Evolutionary conservation across 2,888 invertebrate genomes (phyloP), one percentile per base, ranked within the genome.

Genomic region (Thereva unica): DNA sequence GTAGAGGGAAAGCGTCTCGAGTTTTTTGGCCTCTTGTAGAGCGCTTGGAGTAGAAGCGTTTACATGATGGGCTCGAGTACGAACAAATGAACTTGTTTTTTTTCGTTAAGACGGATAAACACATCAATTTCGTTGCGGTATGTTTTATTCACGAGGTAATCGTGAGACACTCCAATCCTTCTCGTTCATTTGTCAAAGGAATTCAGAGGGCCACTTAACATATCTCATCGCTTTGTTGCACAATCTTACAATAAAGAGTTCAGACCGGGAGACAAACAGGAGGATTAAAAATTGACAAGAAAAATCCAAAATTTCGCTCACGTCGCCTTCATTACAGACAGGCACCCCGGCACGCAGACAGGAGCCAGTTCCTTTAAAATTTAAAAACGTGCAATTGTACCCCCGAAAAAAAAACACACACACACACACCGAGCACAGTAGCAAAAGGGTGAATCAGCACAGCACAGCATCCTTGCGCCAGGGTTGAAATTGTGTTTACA

Each of bases 381-480:
- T 23, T 23, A 50, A 61, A 61, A 61, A 61, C 49, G 10, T 61
- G 61, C 61, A 61, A 50, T 50, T 61, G 45, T 41, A 61, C 37
- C 41, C 61, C 23, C 23, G 23, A 23, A 23, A 23, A 23, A n/a
- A 23, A 23, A 23, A 23, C 23, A 23, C 23, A n/a, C 23, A 23
- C 23, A n/a, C n/a, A n/a, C n/a, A n/a, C n/a, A n/a, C n/a, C n/a
- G n/a, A n/a, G n/a, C n/a, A n/a, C 23, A 23, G 50, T 12, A 61
- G 50, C 50, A 50, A 61, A 61, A 61, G 61, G 61, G 61, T 61
- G 61, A 61, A 61, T 61, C 61, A 61, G 61, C 59, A 45, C 45
- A 59, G 38, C 9, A 57, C 37, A 4, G 12, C 9, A 37, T 23
- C 23, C 23, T 23, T 23, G 23, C 23, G 61, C 55, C 34, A 23